Conservation (phyloP, 2,113 vertebrate genomes). For the Hyperopisus bebe region DNA sequence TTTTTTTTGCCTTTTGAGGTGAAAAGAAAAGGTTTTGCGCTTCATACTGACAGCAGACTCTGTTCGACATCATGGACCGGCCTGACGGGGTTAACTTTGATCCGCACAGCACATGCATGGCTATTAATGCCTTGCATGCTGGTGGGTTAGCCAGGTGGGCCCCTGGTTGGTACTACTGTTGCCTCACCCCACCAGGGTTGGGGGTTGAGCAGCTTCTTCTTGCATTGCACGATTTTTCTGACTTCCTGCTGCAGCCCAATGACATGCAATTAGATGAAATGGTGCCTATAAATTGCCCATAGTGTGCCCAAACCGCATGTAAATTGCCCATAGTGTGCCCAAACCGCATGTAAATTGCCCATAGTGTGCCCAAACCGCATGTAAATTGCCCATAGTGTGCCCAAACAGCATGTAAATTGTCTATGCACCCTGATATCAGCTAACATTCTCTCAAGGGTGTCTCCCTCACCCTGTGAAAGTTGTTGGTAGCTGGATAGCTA, state of each 20-base stretch:
- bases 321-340: not conserved
- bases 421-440: not conserved
- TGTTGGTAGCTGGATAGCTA: not conserved
- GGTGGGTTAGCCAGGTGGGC: not conserved
- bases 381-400: too few species aligned
- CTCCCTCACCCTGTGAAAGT: not conserved
- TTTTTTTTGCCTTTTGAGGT: constrained; percentile 43
- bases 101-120: not conserved
- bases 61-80: constrained; percentile 27
- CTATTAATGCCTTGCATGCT: not conserved
- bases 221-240: not conserved
- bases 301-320: not conserved
- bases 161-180: not conserved
- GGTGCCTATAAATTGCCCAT: not conserved
- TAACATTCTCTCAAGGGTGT: not conserved
- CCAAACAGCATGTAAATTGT: not conserved
- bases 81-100: not conserved
- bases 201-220: not conserved
- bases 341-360: not conserved
- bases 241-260: not conserved
- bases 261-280: not conserved
- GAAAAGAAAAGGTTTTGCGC: not conserved
- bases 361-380: too few species aligned
- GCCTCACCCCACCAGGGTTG: not conserved
- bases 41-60: not conserved